Evolutionary conservation across 2,797 vertebrate species (phyloP).

Genomic region (Glossophaga mutica): DNA sequence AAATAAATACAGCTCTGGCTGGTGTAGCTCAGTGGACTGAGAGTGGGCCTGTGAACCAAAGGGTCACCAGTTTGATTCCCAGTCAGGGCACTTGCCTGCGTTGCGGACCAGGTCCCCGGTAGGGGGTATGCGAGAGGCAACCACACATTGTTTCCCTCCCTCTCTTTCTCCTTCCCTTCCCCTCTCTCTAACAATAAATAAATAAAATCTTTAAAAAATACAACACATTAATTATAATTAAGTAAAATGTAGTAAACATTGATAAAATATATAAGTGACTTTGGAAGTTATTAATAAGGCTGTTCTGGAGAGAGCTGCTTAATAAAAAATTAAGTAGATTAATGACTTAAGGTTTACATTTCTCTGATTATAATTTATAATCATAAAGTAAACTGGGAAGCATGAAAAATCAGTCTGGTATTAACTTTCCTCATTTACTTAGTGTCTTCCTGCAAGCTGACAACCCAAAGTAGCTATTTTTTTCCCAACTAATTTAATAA

Average conservation of each 20-base stretch:
- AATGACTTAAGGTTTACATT: neutral
- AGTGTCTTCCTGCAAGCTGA: neutral
- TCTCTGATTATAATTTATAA: neutral
- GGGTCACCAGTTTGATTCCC: too few relatives aligned
- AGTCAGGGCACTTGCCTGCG: too few relatives aligned
- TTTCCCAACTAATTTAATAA: conserved; percentile 10
- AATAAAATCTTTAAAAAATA: neutral
- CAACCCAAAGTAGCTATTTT: neutral
- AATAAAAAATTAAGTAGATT: neutral
- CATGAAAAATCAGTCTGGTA: neutral
- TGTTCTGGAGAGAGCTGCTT: neutral
- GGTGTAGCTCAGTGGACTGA: too few relatives aligned
- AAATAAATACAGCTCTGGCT: too few relatives aligned
- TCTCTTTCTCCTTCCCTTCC: too few relatives aligned
- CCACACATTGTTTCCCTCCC: too few relatives aligned
- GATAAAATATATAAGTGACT: neutral
- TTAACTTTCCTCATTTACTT: neutral
- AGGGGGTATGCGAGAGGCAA: too few relatives aligned
- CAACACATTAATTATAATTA: neutral
- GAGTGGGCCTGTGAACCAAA: too few relatives aligned
- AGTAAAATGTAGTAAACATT: conserved; percentile 1
- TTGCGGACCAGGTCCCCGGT: too few relatives aligned
- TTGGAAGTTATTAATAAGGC: neutral
- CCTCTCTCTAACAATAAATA: too few relatives aligned
- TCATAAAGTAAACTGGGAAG: neutral